Evolutionary conservation across 2,797 vertebrate genomes (phyloP), one percentile per base, ranked within the genome.

Genomic region (Fistularia tabacaria): DNA sequence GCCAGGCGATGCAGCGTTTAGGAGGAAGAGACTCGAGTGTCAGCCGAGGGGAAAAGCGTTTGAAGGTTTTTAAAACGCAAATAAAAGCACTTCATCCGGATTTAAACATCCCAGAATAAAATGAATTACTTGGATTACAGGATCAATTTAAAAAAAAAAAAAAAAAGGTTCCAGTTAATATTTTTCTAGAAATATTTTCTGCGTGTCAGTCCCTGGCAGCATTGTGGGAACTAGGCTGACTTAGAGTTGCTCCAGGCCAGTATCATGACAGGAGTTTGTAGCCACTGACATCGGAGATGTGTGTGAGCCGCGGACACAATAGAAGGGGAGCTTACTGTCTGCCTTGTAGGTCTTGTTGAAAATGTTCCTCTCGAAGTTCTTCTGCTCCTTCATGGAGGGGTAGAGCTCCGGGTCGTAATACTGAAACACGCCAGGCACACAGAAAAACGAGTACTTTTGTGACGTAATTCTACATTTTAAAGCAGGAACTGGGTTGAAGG

Each of bases 341-440:
- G 88, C 91, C 73, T 90, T 93, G 69, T 92, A 90, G 0, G 93
- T 95, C 87, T 94, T 93, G 85, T 87, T 92, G 87, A 95, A 96
- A 74, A 96, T 76, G 4, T 89, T 94, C 84, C 69, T 93, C 84
- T 96, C 94, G 9, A 96, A 95, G 72, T 87, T 91, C 76, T 88
- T 92, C 90, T 94, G 94, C 61, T 94, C 94, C 80, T 93, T 93
- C 61, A 89, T 89, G 53, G 93, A 93, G 51, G 94, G 87, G 84
- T 94, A 95, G 2, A 93, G 85, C 57, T 89, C 86, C 0, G 66
- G 74, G 62, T 96, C 94, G 3, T 95, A 95, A 85, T 94, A 95
- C 94, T 96, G 80, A 36, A 88, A 76, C 45, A 80, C 9, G 57
- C 60, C 59, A 59, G 55, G 25, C 36, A 48, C 10, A 43, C 39